These are phyloP conservation scores for Microdon myrmicae DNA, from an alignment of 2,888 invertebrate genomes.

Conservation along the genomic window DNA sequence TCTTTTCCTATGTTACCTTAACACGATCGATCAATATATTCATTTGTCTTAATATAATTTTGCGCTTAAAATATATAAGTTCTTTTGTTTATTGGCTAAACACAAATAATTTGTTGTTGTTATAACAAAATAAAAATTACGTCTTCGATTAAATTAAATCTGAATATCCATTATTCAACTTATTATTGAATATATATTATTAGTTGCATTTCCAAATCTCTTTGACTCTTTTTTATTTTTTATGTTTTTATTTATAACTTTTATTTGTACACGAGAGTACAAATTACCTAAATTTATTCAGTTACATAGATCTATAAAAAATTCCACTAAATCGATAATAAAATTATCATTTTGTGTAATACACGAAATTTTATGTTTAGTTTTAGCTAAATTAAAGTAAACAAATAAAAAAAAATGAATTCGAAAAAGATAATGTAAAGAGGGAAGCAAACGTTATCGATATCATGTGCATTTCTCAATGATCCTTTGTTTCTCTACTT, in stretches of 20 bases:
- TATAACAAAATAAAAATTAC: constrained; percentile 36
- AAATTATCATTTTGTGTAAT: constrained; percentile 30
- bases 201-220: no score
- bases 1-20: constrained; percentile 20
- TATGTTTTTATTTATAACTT: constrained; percentile 1
- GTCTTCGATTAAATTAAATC: no score
- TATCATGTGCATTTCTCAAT: no score
- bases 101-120: constrained; percentile 32
- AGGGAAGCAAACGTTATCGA: constrained; percentile 38
- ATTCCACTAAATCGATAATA: constrained; percentile 36
- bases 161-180: no score
- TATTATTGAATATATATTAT: no score
- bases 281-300: constrained; percentile 33
- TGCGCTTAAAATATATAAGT: constrained; percentile 36
- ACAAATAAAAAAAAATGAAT: constrained; percentile 5
- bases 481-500: no score
- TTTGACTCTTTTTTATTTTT: constrained; percentile 1
- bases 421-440: not conserved
- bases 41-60: constrained; percentile 19
- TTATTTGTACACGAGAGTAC: constrained; percentile 25
- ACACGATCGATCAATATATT: constrained; percentile 38
- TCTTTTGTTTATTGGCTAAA: constrained; percentile 36
- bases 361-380: constrained; percentile 23
- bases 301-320: constrained; percentile 25
- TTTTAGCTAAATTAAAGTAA: constrained; percentile 23